Conservation (phyloP, 2,888 invertebrate species). For the Phortica okadai region DNA sequence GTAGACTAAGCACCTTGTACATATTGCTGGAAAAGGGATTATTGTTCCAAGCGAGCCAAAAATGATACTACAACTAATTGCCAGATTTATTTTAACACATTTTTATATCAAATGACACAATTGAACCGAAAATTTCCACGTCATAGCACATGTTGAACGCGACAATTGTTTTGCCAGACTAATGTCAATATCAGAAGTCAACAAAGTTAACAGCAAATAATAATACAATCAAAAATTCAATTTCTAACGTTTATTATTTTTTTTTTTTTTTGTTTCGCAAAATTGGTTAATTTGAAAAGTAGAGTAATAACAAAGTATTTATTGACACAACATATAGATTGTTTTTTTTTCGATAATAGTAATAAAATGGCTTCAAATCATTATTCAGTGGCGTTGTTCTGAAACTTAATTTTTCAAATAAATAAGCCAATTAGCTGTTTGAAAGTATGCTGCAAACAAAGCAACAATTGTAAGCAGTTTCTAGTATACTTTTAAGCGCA, state of each 20-base stretch:
- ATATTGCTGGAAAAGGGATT: not conserved
- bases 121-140: not conserved
- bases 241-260: not conserved
- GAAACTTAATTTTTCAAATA: no score
- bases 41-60: slow-evolving; percentile 44
- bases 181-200: not conserved
- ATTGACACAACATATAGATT: no score
- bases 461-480: no score
- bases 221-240: not conserved
- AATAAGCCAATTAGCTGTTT: no score
- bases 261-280: no score
- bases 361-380: no score
- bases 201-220: not conserved
- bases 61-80: slow-evolving; percentile 33
- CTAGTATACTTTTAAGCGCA: not conserved
- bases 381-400: no score
- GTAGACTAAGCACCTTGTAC: slow-evolving; percentile 7
- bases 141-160: not conserved
- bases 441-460: no score
- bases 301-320: no score
- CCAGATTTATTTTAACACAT: not conserved
- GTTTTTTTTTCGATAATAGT: no score
- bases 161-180: not conserved
- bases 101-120: not conserved
- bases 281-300: no score